Conservation (phyloP, 2,797 vertebrate species). For the Coluber constrictor region DNA sequence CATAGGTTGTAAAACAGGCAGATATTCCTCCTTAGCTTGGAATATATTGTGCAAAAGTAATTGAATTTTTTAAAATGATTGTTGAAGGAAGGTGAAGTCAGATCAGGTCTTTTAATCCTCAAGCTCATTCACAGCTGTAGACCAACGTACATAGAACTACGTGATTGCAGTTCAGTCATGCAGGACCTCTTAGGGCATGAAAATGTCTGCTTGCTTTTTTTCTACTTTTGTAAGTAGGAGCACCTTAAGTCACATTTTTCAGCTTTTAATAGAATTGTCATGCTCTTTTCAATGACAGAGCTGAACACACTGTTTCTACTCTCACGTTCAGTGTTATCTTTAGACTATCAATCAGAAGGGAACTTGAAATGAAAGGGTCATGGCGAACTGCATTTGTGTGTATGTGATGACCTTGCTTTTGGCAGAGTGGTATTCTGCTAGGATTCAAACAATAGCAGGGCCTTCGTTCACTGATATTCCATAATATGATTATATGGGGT, state of each 20-base stretch:
- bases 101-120: constrained; percentile 42
- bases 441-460: background rate
- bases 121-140: constrained; percentile 30
- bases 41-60: constrained; percentile 39
- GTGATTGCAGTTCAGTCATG: constrained; percentile 40
- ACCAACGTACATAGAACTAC: constrained; percentile 32
- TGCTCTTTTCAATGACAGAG: constrained; percentile 22
- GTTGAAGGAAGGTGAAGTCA: constrained; percentile 29
- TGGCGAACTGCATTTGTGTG: background rate
- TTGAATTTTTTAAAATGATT: constrained; percentile 40
- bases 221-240: constrained; percentile 26
- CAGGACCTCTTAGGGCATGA: constrained; percentile 34
- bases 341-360: constrained; percentile 23
- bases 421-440: background rate
- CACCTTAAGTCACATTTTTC: constrained; percentile 32
- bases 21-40: constrained; percentile 30
- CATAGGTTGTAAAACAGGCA: constrained; percentile 32
- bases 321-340: constrained; percentile 15
- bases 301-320: background rate
- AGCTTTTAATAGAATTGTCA: constrained; percentile 39
- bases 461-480: background rate
- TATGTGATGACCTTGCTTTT: background rate
- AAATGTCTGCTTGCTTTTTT: constrained; percentile 30
- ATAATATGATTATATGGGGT: background rate
- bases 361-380: constrained; percentile 3